Conservation (phyloP, 2,113 vertebrate species). For the Nothocercus julius region DNA sequence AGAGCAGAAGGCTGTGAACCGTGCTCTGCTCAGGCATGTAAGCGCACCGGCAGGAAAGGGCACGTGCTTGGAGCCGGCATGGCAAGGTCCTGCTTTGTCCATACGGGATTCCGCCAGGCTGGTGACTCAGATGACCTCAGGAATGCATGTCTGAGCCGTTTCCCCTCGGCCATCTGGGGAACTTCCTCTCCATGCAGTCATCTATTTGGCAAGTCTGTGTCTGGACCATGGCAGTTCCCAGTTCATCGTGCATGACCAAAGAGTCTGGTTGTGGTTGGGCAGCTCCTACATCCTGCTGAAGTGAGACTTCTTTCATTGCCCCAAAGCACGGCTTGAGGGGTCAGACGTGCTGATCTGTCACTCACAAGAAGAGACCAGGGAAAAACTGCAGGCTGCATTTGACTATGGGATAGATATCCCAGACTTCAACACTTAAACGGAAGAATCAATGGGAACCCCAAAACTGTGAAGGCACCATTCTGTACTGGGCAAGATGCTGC, state of each 20-base stretch:
- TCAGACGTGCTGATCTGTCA: not conserved
- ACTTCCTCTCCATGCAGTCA: slow-evolving; percentile 41
- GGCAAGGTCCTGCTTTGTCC: slow-evolving; percentile 30
- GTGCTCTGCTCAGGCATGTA: not conserved
- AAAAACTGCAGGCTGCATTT: not conserved
- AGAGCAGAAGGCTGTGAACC: accelerated
- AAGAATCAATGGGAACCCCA: not conserved
- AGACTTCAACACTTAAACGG: not conserved
- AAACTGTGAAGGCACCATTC: not conserved
- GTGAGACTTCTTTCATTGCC: not conserved
- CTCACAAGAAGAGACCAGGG: accelerated
- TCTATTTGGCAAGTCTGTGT: not conserved
- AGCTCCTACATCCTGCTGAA: not conserved
- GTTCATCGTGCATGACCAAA: not conserved
- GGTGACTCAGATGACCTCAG: slow-evolving; percentile 58
- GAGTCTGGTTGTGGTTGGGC: not conserved
- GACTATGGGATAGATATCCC: not conserved
- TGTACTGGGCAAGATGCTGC: not conserved
- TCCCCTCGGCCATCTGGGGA: slow-evolving; percentile 71
- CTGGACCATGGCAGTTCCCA: not conserved
- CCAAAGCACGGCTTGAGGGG: not conserved
- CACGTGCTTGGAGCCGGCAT: not conserved
- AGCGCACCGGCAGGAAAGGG: not conserved
- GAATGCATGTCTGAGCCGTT: slow-evolving; percentile 66
- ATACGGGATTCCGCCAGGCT: not conserved